Evolutionary conservation across 2,113 vertebrate genomes (phyloP).

Genomic region (Rhinichthys klamathensis): DNA sequence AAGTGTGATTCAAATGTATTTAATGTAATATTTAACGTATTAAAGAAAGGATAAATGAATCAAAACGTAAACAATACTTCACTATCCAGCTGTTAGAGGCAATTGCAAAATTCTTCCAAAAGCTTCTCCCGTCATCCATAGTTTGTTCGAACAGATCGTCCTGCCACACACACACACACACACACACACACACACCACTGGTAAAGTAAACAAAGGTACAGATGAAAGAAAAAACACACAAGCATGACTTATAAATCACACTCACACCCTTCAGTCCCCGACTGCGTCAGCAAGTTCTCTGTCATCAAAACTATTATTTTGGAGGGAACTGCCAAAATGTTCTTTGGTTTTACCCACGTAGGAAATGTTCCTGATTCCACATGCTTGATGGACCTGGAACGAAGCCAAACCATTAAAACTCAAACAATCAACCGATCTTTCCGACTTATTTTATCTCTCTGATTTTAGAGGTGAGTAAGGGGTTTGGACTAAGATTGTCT

Average conservation of each 20-base stretch:
- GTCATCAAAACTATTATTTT: background rate
- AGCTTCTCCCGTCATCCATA: background rate
- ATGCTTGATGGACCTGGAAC: background rate
- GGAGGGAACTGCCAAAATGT: background rate
- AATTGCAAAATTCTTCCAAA: background rate
- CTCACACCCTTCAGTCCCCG: background rate
- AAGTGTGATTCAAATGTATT: background rate
- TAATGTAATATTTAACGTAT: too few relatives aligned
- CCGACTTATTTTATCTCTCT: background rate
- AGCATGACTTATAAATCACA: background rate
- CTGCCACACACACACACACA: background rate
- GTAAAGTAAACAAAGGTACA: background rate
- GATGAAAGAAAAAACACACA: background rate
- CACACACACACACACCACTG: background rate
- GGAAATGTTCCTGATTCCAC: slow-evolving; percentile 10
- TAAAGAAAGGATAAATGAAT: too few relatives aligned
- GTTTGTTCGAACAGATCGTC: background rate
- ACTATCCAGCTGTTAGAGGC: background rate
- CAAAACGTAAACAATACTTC: too few relatives aligned
- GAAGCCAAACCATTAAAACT: background rate
- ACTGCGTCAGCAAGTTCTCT: background rate
- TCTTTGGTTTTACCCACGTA: background rate
- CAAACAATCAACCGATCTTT: background rate
- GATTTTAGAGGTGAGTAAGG: background rate
- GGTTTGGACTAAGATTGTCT: background rate